phyloP scores from a whole-genome alignment of 2,888 invertebrate species.

The Uropetala carovei region DNA sequence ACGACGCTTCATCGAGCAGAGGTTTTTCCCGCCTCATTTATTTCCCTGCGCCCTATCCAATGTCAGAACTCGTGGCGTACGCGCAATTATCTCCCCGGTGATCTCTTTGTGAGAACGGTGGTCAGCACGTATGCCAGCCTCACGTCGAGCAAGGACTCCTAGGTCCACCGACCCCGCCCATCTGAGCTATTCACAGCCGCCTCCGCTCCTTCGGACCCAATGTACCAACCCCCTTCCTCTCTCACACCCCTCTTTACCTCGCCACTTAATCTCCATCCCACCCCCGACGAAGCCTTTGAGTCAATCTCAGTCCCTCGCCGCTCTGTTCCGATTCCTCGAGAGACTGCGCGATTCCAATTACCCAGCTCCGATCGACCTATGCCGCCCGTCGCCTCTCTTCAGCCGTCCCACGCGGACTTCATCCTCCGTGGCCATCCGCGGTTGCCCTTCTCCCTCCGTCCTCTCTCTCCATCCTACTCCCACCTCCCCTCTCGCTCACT shows the following conservation, averaged over 20 bases:
- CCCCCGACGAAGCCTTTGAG: no score
- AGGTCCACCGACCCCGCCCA: slow-evolving; percentile 55
- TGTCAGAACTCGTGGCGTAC: not conserved
- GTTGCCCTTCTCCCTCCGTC: not conserved
- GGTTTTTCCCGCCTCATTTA: slow-evolving; percentile 1
- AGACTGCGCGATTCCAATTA: slow-evolving; percentile 28
- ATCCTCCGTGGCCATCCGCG: not conserved
- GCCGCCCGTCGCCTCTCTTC: not conserved
- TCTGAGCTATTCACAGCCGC: not conserved
- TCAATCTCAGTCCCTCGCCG: no score
- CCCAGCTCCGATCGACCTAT: not conserved
- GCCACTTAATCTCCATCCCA: no score
- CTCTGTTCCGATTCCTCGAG: not conserved
- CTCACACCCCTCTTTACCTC: not conserved
- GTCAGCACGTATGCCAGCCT: slow-evolving; percentile 41
- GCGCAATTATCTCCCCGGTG: slow-evolving; percentile 40
- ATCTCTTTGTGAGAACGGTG: slow-evolving; percentile 4
- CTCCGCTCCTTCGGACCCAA: slow-evolving; percentile 19
- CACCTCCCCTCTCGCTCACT: no score
- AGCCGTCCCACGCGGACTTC: not conserved
- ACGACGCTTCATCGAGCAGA: not conserved
- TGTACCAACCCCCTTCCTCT: not conserved
- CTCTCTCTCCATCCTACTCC: not conserved
- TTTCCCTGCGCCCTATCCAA: not conserved
- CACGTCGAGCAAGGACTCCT: slow-evolving; percentile 31